These are phyloP conservation scores for Sander lucioperca DNA, from an alignment of 2,113 vertebrate species.

Conservation along the genomic window DNA sequence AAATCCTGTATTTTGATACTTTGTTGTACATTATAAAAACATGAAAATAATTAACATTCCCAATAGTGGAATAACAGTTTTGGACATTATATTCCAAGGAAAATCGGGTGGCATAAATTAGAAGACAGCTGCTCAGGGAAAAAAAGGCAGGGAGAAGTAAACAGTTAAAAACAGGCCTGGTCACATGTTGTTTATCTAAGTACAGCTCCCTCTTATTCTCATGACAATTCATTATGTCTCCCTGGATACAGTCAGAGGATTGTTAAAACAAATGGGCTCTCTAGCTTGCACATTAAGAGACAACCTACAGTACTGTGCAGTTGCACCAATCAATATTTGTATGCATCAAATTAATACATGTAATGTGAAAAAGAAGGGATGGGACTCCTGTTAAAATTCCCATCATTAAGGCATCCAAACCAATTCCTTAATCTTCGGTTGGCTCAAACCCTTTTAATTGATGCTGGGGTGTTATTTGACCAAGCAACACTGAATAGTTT, in stretches of 20 bases:
- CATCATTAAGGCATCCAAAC: neutral
- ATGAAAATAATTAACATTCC: neutral
- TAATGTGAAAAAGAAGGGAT: neutral
- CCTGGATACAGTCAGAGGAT: slow-evolving; percentile 20
- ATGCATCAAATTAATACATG: slow-evolving; percentile 1
- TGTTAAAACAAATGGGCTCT: slow-evolving; percentile 20
- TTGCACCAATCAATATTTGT: neutral
- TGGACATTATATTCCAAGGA: neutral
- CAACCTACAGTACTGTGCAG: neutral
- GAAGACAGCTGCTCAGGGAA: neutral
- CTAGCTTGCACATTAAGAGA: neutral
- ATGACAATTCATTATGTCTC: slow-evolving; percentile 55
- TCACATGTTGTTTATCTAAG: slow-evolving; percentile 70
- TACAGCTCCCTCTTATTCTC: slow-evolving; percentile 49
- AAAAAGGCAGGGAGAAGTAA: slow-evolving; percentile 22
- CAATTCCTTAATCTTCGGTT: neutral
- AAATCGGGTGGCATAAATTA: neutral
- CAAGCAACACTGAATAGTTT: neutral
- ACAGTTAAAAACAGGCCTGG: slow-evolving; percentile 41
- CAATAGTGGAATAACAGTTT: neutral
- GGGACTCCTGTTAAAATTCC: neutral
- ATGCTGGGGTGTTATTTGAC: slow-evolving; percentile 12
- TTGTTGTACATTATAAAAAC: neutral
- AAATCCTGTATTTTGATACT: neutral
- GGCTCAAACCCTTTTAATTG: neutral